phyloP scores from a whole-genome alignment of 1,140 invertebrate genomes.

The Phenacoccus solenopsis region DNA sequence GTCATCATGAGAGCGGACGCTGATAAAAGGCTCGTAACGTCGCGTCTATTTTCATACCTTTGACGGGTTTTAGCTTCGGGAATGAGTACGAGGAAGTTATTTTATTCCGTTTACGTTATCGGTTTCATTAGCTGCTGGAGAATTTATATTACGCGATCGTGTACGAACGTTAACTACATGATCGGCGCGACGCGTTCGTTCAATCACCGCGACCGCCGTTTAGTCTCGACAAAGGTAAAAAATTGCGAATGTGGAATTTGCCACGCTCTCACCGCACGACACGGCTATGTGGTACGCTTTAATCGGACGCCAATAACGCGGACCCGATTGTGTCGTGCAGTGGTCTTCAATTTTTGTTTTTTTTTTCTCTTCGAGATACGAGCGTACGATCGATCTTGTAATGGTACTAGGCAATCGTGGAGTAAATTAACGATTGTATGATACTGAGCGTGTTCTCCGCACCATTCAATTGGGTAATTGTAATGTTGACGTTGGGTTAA shows the following conservation, averaged over 20 bases:
- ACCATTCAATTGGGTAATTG: not conserved
- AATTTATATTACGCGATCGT: too few species aligned
- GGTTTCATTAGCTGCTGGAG: too few species aligned
- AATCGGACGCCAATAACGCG: not conserved
- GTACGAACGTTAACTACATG: too few species aligned
- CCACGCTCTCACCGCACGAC: not conserved
- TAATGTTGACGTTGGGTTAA: not conserved
- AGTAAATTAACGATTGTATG: too few species aligned
- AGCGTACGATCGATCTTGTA: not conserved
- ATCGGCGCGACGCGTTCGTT: not conserved
- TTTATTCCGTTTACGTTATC: too few species aligned
- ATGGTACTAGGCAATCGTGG: not conserved
- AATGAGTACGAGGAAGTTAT: too few species aligned
- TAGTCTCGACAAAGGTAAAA: not conserved
- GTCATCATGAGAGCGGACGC: too few species aligned
- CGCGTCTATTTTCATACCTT: too few species aligned
- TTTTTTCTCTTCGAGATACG: too few species aligned
- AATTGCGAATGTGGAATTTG: conserved; percentile 1
- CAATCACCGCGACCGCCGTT: not conserved
- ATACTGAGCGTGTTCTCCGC: not conserved
- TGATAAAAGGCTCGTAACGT: too few species aligned
- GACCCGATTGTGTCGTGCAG: not conserved
- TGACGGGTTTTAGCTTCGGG: too few species aligned
- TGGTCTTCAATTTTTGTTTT: not conserved
- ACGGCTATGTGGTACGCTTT: not conserved